phyloP scores from a whole-genome alignment of 1,140 invertebrate genomes.

The Stegodyphus mimosarum region DNA sequence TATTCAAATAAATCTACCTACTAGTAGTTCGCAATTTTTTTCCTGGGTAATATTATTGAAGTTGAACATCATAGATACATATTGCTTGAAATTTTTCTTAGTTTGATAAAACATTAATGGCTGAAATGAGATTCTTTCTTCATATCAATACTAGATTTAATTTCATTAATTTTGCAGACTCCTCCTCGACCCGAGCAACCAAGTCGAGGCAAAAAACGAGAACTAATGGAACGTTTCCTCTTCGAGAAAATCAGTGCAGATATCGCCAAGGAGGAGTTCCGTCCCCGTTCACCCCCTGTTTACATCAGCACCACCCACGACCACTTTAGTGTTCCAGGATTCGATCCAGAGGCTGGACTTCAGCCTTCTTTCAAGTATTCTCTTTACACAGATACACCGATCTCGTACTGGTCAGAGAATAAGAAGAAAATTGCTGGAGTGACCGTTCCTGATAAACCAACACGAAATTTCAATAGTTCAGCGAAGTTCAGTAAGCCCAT shows the following conservation, averaged over 20 bases:
- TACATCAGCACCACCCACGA: slow-evolving; percentile 31
- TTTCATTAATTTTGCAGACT: slow-evolving; percentile 3
- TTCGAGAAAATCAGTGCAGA: slow-evolving; percentile 40
- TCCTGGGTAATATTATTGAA: too few species aligned
- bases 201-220: neutral
- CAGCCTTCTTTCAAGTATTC: slow-evolving; percentile 31
- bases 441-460: slow-evolving; percentile 19
- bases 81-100: too few species aligned
- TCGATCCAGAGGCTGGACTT: slow-evolving; percentile 42
- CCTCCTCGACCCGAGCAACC: neutral
- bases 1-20: too few species aligned
- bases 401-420: slow-evolving; percentile 46
- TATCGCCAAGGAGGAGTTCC: slow-evolving; percentile 8
- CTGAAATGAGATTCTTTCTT: neutral
- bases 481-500: slow-evolving; percentile 19
- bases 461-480: slow-evolving; percentile 4
- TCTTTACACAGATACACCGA: slow-evolving; percentile 13
- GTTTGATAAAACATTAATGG: too few species aligned
- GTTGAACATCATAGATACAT: too few species aligned
- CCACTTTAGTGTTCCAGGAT: slow-evolving; percentile 32
- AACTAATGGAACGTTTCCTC: slow-evolving; percentile 29
- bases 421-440: slow-evolving; percentile 3
- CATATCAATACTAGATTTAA: too few species aligned
- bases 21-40: too few species aligned
- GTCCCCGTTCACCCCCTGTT: slow-evolving; percentile 3